phyloP scores from a whole-genome alignment of 2,797 vertebrate genomes.

The Coregonus ussuriensis region DNA sequence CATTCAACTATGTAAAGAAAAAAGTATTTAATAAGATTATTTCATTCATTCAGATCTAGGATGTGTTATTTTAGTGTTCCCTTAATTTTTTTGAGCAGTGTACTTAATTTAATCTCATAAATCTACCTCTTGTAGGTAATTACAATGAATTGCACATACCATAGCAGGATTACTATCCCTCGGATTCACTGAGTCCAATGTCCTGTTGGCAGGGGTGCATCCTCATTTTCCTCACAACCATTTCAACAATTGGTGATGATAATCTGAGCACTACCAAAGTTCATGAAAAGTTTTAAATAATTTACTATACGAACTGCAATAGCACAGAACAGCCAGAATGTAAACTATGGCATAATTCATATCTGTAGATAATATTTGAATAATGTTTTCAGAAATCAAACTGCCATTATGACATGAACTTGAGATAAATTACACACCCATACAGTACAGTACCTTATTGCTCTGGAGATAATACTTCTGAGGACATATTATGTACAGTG shows the following conservation, averaged over 20 bases:
- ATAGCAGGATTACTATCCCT: background rate
- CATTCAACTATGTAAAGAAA: no score
- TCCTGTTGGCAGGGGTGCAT: conserved; percentile 7
- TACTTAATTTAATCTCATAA: conserved; percentile 8
- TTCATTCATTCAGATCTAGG: no score
- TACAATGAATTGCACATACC: background rate
- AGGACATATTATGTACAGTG: no score
- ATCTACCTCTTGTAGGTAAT: background rate
- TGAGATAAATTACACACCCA: background rate
- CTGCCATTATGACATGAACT: background rate
- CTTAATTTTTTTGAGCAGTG: no score
- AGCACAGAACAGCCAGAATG: background rate
- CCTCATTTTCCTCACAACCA: background rate
- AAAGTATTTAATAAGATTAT: no score
- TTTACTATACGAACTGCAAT: no score
- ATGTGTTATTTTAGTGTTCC: no score
- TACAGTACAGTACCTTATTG: no score
- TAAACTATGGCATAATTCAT: background rate
- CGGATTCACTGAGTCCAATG: conserved; percentile 15
- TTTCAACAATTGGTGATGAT: background rate
- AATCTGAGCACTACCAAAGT: background rate
- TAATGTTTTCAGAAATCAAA: background rate
- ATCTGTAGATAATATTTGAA: background rate
- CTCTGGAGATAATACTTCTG: no score
- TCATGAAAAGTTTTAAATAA: background rate